Percentiles rank a stretch among this genome's conserved stretches.
Conservation (phyloP, 30 jellyfish, hydroid and myxozoan species). For the Hydractinia symbiolongicarpus region DNA sequence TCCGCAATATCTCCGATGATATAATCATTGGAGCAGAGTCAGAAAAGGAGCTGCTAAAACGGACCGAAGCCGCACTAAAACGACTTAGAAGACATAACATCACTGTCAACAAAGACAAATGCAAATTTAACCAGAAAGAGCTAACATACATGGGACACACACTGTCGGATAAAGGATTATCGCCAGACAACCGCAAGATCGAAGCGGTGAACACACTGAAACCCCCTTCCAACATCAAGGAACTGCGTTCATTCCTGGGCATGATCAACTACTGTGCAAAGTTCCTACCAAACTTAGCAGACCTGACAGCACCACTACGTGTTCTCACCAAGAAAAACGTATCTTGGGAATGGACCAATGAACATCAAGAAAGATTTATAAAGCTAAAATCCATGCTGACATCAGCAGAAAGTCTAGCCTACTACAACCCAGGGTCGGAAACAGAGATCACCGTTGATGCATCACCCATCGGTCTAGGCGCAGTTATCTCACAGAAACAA, state of each 20-base stretch:
- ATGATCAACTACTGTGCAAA: conserved; percentile 31
- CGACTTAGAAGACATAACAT: conserved; percentile 11
- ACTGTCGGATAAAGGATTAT: conserved; percentile 29
- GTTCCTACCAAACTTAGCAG: conserved; percentile 36
- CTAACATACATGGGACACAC: conserved; percentile 38
- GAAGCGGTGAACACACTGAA: conserved; percentile 21
- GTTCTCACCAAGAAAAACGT: too few relatives aligned
- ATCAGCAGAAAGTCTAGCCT: too few relatives aligned
- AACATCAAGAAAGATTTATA: too few relatives aligned
- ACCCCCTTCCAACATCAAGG: conserved; percentile 32
- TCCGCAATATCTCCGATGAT: too few relatives aligned
- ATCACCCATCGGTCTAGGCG: too few relatives aligned
- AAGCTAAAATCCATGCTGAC: too few relatives aligned
- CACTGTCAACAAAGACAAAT: conserved; percentile 20
- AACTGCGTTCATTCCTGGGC: conserved; percentile 39
- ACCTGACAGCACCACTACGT: too few relatives aligned
- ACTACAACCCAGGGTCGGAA: too few relatives aligned
- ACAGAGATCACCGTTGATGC: too few relatives aligned
- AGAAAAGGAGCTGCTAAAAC: too few relatives aligned
- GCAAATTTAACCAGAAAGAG: background rate
- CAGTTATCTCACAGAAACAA: too few relatives aligned
- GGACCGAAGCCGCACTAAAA: conserved; percentile 14
- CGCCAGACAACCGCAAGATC: conserved; percentile 45
- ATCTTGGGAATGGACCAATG: too few relatives aligned
- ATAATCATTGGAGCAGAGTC: background rate